phyloP scores from a whole-genome alignment of 2,888 invertebrate species.

The Deilephila porcellus region DNA sequence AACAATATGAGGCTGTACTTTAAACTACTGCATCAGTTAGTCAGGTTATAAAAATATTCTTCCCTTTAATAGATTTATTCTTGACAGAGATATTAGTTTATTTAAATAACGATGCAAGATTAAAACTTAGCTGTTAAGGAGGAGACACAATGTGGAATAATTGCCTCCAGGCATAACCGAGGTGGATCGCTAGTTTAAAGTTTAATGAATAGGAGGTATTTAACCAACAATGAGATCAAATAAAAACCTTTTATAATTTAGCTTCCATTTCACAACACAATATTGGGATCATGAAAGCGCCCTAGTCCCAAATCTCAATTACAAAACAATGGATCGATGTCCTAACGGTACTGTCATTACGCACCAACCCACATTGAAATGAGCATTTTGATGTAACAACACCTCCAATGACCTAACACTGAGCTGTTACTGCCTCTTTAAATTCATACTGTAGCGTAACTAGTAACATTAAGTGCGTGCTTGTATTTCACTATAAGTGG shows the following conservation, averaged over 20 bases:
- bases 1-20: too few relatives aligned
- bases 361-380: constrained; percentile 46
- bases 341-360: constrained; percentile 33
- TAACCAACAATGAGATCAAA: not conserved
- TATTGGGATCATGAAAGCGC: constrained; percentile 19
- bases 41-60: too few relatives aligned
- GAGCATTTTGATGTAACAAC: constrained; percentile 42
- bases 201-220: too few relatives aligned
- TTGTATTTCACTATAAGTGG: not conserved
- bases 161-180: too few relatives aligned
- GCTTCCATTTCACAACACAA: not conserved
- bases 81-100: too few relatives aligned
- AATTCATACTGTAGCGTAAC: constrained; percentile 38
- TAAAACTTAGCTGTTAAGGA: too few relatives aligned
- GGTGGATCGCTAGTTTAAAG: too few relatives aligned
- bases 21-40: too few relatives aligned
- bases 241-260: not conserved
- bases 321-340: constrained; percentile 34
- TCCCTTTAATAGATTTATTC: too few relatives aligned
- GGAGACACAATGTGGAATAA: too few relatives aligned
- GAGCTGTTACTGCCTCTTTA: constrained; percentile 40
- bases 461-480: constrained; percentile 23
- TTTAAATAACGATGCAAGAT: too few relatives aligned
- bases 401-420: constrained; percentile 41
- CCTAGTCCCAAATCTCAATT: constrained; percentile 30